Evolutionary conservation across 2,888 invertebrate species (phyloP), one percentile per base, ranked within the genome.

Genomic region (Lepidocyrtoides sp.): DNA sequence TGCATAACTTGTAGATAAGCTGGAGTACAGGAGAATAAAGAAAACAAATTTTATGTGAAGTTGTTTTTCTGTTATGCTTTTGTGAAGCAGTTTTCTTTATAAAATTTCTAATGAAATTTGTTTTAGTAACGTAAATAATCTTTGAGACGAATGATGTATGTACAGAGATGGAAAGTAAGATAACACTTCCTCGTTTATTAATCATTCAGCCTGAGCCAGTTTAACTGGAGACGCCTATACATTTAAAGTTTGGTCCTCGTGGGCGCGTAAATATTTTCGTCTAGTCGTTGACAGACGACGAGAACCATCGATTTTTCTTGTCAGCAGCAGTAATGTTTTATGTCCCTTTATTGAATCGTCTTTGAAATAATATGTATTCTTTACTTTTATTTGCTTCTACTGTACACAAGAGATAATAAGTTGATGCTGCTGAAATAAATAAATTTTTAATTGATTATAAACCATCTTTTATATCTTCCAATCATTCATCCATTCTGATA

Each of bases 221-320:
- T 29, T 54, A 32, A 36, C 66, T 79, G 79, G 87, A 79, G 79
- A 79, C 87, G 87, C 87, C 87, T 87, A 77, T 17, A 17, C 54
- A 54, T 29, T n/a, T n/a, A n/a, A n/a, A n/a, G 23, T 2, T 10
- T 60, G 60, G 60, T 23, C 23, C 14, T 36, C 36, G 7, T 7
- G 7, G 36, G 29, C 4, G 2, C n/a, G 12, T 63, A 23, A 29
- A 14, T 4, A 12, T 3, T 29, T 26, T 63, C 3, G 63, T 29
- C 12, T 29, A 63, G 29, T 29, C 26, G 2, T 63, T 1, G 29
- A 63, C 1, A 14, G 36, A 14, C 8, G 60, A 2, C 12, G 20
- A 26, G 1, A 60, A 12, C 23, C 60, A 7, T 60, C 5, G 23
- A 23, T 23, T 60, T 60, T 17, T 60, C 23, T 2, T 60, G 5